Conservation (phyloP, 2,797 vertebrate genomes). For the Halcyon smyrnensis region DNA sequence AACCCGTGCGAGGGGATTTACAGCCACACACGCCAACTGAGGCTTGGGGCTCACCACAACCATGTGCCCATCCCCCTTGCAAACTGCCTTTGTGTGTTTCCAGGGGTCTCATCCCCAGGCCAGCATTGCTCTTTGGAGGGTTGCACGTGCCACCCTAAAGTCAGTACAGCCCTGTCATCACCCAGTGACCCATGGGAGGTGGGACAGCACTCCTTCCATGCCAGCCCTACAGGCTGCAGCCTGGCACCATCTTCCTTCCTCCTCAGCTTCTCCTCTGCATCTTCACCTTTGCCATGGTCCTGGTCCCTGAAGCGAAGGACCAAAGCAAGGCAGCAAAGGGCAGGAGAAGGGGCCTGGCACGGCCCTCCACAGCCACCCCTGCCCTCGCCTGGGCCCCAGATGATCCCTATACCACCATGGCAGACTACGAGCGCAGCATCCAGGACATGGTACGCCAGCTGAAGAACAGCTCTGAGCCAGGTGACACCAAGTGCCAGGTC, state of each 20-base stretch:
- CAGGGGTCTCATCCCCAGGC: fast-evolving
- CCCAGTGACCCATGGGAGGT: not conserved
- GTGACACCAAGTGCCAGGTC: constrained; percentile 83
- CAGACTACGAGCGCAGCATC: constrained; percentile 85
- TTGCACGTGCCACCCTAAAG: not conserved
- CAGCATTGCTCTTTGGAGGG: not conserved
- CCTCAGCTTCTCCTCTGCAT: constrained; percentile 76
- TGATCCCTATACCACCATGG: constrained; percentile 69
- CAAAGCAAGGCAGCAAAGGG: constrained; percentile 68
- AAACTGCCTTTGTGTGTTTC: not conserved
- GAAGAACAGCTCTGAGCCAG: constrained; percentile 79
- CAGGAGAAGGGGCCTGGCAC: constrained; percentile 63
- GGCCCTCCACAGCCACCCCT: constrained; percentile 69
- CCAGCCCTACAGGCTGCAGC: not conserved
- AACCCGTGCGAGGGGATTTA: not conserved
- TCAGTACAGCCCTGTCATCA: fast-evolving
- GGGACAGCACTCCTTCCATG: not conserved
- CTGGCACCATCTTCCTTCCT: not conserved
- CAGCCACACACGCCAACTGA: not conserved
- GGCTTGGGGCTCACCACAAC: not conserved
- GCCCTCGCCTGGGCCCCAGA: constrained; percentile 63
- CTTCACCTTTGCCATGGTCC: constrained; percentile 71
- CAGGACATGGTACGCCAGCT: constrained; percentile 85
- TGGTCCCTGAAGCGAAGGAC: constrained; percentile 61
- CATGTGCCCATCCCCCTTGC: not conserved